phyloP scores from a whole-genome alignment of 2,113 vertebrate species.

The Vicugna pacos region DNA sequence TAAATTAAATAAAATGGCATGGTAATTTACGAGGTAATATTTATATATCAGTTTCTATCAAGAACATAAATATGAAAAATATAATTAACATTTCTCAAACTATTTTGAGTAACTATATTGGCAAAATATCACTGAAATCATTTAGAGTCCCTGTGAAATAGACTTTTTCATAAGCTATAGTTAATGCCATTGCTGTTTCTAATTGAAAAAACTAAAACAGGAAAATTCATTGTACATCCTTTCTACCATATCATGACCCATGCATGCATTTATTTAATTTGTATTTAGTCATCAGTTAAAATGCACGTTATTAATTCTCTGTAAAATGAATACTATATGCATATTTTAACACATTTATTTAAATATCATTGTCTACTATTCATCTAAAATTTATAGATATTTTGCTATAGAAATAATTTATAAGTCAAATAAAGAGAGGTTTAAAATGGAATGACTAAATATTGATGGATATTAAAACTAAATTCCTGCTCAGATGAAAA shows the following conservation, averaged over 20 bases:
- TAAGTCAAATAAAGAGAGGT: background rate
- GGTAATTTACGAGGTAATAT: background rate
- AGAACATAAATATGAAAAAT: background rate
- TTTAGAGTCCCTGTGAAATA: background rate
- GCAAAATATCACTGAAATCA: background rate
- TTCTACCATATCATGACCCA: background rate
- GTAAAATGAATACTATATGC: background rate
- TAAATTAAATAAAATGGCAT: background rate
- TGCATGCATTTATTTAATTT: background rate
- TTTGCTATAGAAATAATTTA: background rate
- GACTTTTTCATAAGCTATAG: background rate
- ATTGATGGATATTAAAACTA: background rate
- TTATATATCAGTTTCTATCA: background rate
- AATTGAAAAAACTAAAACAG: background rate
- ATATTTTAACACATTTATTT: background rate
- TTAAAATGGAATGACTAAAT: background rate
- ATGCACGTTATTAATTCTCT: background rate
- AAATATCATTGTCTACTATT: background rate
- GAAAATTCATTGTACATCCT: background rate
- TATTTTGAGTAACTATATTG: background rate
- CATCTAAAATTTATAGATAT: background rate
- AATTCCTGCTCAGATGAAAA: background rate
- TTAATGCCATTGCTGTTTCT: background rate
- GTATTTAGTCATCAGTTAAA: background rate
- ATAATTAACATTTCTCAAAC: background rate